Evolutionary conservation across 2,113 vertebrate species (phyloP).

Genomic region (Strix uralensis): DNA sequence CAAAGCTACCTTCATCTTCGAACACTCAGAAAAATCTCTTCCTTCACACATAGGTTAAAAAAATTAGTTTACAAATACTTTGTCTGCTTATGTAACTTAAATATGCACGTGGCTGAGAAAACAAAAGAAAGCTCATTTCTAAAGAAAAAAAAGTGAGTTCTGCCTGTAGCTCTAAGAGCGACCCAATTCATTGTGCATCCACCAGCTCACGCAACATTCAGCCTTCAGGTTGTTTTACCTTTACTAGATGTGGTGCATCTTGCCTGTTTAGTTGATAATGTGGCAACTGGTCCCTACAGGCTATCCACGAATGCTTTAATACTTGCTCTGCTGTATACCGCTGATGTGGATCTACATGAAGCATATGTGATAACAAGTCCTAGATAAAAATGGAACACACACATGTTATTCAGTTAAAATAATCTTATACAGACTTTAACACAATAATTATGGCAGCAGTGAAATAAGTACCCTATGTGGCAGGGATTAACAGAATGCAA

Average conservation of each 20-base stretch:
- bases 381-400: conserved; percentile 52
- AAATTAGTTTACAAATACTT: background rate
- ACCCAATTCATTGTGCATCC: background rate
- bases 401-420: background rate
- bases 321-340: conserved; percentile 94
- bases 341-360: conserved; percentile 96
- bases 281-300: conserved; percentile 87
- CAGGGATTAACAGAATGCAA: background rate
- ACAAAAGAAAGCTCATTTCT: background rate
- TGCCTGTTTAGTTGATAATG: conserved; percentile 91
- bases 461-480: background rate
- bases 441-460: background rate
- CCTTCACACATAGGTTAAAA: background rate
- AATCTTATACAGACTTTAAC: background rate
- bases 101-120: fast-evolving
- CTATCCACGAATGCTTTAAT: conserved; percentile 95
- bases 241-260: conserved; percentile 88
- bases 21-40: background rate
- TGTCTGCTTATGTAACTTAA: background rate
- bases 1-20: background rate
- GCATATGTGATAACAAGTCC: conserved; percentile 96
- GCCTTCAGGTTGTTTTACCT: conserved; percentile 73
- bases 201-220: background rate
- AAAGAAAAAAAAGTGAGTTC: background rate
- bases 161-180: background rate